Percentiles rank a stretch among this genome's conserved stretches.
Evolutionary conservation across 2,888 invertebrate genomes (phyloP).

Genomic region (Tortricodes alternella): DNA sequence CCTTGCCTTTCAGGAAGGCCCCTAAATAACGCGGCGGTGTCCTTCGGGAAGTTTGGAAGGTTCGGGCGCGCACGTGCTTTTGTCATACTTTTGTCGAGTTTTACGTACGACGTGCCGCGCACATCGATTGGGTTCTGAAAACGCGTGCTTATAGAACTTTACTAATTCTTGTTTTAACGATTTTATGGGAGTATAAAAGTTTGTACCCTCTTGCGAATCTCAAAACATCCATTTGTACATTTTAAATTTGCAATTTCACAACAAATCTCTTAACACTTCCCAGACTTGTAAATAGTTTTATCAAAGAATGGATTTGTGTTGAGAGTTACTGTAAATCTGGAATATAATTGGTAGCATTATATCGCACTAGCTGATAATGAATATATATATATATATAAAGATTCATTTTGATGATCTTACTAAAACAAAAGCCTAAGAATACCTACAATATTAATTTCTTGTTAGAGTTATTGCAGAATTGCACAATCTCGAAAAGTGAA

Average conservation of each 20-base stretch:
- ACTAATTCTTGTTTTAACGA: conserved; percentile 65
- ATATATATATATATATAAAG: no score
- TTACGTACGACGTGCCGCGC: conserved; percentile 76
- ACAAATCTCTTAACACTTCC: conserved; percentile 10
- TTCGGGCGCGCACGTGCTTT: conserved; percentile 76
- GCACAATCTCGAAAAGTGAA: no score
- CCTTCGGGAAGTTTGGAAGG: conserved; percentile 78
- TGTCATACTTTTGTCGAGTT: conserved; percentile 77
- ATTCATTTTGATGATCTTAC: no score
- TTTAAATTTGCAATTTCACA: conserved; percentile 14
- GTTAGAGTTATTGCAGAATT: no score
- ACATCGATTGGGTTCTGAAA: conserved; percentile 73
- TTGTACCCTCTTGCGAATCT: conserved; percentile 10
- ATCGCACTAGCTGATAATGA: no score
- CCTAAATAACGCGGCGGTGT: conserved; percentile 74
- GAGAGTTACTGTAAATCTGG: not conserved
- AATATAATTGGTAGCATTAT: no score
- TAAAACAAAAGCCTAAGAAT: no score
- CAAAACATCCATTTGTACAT: conserved; percentile 2
- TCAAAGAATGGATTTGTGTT: not conserved
- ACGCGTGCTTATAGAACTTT: conserved; percentile 59
- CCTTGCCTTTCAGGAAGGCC: conserved; percentile 77
- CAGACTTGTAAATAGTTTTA: not conserved
- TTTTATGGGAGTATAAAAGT: conserved; percentile 47
- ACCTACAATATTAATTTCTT: no score